Conservation (phyloP, 1,140 invertebrate species). For the Leptopilina boulardi region DNA sequence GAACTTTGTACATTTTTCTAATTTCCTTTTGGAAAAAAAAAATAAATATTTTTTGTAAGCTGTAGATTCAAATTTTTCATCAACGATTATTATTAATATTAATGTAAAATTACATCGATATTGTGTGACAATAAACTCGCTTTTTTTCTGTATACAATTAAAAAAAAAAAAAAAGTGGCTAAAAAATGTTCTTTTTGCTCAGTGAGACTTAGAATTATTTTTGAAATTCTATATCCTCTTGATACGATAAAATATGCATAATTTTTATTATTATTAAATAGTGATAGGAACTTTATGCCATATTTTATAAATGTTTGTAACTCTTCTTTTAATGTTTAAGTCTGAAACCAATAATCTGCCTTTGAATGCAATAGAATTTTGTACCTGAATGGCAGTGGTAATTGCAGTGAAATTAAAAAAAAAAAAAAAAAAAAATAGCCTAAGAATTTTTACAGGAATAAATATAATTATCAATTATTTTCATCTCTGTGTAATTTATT, state of each 20-base stretch:
- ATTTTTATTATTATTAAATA: too few species aligned
- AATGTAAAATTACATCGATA: too few species aligned
- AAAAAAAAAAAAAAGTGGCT: neutral
- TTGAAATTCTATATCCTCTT: neutral
- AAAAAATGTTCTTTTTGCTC: neutral
- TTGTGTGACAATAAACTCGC: too few species aligned
- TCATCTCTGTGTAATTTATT: neutral
- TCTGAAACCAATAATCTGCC: conserved; percentile 12
- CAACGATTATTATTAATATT: too few species aligned
- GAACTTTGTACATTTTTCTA: too few species aligned
- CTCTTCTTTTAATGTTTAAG: conserved; percentile 4
- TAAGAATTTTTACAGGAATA: neutral
- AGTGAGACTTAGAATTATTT: neutral
- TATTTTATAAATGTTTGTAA: neutral
- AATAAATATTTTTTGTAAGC: neutral
- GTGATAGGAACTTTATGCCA: too few species aligned
- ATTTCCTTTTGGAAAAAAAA: neutral
- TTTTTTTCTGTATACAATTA: neutral
- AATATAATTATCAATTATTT: neutral
- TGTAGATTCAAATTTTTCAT: too few species aligned
- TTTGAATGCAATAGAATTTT: conserved; percentile 26
- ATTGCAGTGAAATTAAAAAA: neutral
- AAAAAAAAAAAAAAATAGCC: neutral
- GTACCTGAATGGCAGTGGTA: conserved; percentile 18
- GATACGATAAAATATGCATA: too few species aligned